Conservation (phyloP, 2,113 vertebrate species). For the Anguilla rostrata region DNA sequence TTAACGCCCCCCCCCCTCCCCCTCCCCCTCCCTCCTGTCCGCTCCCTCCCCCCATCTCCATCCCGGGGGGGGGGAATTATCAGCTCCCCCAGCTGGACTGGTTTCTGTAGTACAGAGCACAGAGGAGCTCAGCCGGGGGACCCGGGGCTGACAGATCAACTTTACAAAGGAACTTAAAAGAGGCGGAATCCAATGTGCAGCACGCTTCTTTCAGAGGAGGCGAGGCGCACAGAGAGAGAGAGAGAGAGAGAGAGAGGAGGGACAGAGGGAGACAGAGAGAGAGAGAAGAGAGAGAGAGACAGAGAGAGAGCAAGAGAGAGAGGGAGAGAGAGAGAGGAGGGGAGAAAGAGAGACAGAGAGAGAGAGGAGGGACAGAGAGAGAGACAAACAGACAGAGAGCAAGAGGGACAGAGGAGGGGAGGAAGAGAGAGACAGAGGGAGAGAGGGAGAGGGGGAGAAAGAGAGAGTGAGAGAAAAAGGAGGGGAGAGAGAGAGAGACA, state of each 20-base stretch:
- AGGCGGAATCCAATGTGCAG: not conserved
- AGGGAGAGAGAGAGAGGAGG: too few relatives aligned
- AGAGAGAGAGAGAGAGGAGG: not conserved
- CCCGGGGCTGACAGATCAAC: not conserved
- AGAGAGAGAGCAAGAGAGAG: too few relatives aligned
- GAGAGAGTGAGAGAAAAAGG: not conserved
- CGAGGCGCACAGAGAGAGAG: not conserved
- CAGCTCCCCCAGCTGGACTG: not conserved
- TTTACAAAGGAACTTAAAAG: conserved; percentile 7
- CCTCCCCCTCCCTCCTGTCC: too few relatives aligned
- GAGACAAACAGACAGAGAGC: not conserved
- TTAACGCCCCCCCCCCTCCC: too few relatives aligned
- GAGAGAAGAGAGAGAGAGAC: not conserved
- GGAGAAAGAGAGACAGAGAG: too few relatives aligned
- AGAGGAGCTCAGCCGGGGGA: not conserved
- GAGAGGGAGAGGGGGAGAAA: not conserved
- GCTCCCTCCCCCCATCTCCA: not conserved
- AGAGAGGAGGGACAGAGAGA: not conserved
- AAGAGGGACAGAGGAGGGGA: too few relatives aligned
- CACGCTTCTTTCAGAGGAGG: not conserved
- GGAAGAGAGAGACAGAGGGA: not conserved
- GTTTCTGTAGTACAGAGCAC: not conserved
- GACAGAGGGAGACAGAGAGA: not conserved
- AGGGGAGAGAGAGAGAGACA: not conserved
- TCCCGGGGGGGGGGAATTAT: not conserved